Evolutionary conservation across 2,113 vertebrate species (phyloP).

Genomic region (Pungitius pungitius): DNA sequence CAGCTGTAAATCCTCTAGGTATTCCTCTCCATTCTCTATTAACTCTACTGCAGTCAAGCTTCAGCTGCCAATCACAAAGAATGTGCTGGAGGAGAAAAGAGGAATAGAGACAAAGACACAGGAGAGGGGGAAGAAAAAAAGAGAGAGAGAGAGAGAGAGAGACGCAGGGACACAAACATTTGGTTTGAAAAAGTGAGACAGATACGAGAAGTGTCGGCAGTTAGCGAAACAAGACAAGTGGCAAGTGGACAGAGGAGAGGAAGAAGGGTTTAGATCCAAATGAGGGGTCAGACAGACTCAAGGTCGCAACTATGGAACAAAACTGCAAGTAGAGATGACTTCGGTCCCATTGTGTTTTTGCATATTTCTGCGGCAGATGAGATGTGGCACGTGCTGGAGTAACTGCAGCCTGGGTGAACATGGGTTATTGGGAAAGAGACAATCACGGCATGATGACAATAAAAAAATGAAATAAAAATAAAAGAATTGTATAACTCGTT

Average conservation of each 20-base stretch:
- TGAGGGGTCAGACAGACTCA: constrained; percentile 46
- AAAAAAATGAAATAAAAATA: not conserved
- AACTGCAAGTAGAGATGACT: constrained; percentile 34
- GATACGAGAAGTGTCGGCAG: constrained; percentile 18
- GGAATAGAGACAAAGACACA: constrained; percentile 52
- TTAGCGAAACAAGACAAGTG: not conserved
- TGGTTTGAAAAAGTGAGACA: constrained; percentile 16
- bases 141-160: not conserved
- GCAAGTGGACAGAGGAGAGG: not conserved
- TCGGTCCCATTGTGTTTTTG: constrained; percentile 16
- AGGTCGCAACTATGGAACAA: constrained; percentile 51
- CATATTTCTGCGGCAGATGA: constrained; percentile 41
- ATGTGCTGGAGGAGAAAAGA: constrained; percentile 59
- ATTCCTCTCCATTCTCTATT: constrained; percentile 76
- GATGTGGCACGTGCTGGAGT: constrained; percentile 33
- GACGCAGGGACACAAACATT: constrained; percentile 19
- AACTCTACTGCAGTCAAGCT: constrained; percentile 73
- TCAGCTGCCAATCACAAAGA: constrained; percentile 77
- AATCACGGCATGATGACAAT: not conserved
- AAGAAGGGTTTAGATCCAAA: constrained; percentile 28
- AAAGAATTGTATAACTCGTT: not conserved
- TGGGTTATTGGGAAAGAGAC: not conserved
- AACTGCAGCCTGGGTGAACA: constrained; percentile 56
- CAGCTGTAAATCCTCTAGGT: constrained; percentile 79
- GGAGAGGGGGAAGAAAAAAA: not conserved